Percentiles rank a stretch among this genome's conserved stretches.
These are phyloP conservation scores for Cinara cedri DNA, from an alignment of 2,888 invertebrate species.

Conservation along the genomic window DNA sequence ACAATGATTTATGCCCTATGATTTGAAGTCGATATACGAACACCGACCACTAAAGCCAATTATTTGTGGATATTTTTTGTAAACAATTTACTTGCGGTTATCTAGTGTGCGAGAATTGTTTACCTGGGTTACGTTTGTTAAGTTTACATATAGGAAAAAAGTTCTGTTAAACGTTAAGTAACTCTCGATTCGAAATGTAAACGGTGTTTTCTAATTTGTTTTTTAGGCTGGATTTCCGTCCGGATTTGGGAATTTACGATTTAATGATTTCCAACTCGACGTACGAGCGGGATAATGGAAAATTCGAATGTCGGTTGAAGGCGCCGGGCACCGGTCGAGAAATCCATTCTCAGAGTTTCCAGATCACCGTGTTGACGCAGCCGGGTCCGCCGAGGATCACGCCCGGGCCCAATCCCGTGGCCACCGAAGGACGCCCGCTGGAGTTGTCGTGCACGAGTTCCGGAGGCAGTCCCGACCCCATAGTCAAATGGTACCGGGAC, in stretches of 20 bases:
- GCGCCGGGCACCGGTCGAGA: constrained; percentile 82
- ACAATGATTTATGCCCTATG: no score
- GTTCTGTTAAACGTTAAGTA: no score
- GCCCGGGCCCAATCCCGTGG: constrained; percentile 77
- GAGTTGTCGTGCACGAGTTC: constrained; percentile 81
- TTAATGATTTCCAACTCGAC: constrained; percentile 86
- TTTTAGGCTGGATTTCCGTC: constrained; percentile 77
- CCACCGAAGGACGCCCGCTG: constrained; percentile 80
- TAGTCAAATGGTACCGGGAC: constrained; percentile 83
- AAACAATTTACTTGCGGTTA: no score
- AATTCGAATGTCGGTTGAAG: constrained; percentile 88
- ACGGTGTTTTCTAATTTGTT: constrained; percentile 27
- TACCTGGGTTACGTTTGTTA: no score
- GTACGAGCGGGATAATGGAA: constrained; percentile 88
- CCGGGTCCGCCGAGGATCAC: constrained; percentile 81
- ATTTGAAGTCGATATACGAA: no score
- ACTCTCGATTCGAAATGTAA: no score
- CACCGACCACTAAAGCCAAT: no score
- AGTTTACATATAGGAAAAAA: no score
- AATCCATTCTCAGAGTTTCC: constrained; percentile 75
- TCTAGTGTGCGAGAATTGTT: no score
- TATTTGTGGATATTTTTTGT: no score
- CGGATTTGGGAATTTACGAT: constrained; percentile 84
- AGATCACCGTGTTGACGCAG: constrained; percentile 82
- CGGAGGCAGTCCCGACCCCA: constrained; percentile 90